Base-by-base conservation (phyloP, 2,113 vertebrate species). In the Elephantulus edwardii region DNA sequence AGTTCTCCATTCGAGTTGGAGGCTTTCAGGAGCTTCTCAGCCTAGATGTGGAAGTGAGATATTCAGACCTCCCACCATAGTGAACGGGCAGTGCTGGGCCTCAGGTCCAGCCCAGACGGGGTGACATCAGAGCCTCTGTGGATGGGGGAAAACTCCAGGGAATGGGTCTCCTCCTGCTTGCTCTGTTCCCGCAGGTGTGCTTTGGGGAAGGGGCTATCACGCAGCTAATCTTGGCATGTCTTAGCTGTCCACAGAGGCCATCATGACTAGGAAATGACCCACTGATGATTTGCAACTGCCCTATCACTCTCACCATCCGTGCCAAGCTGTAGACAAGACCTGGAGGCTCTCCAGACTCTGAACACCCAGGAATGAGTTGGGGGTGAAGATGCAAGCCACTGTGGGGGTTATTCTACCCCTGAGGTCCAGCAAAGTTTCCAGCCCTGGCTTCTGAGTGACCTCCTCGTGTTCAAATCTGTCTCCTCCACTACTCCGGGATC, bases 281-380 rank as follows among this genome's bases (percentile, higher is more conserved):
- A 33, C 58, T 33, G 58, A 28, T 58, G 56, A 26, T 10, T 26
- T 28, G 26, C 56, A 26, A 26, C 58, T 62, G 28, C 58, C 58
- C 12, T 62, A 16, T 68, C 38, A 35, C 66, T 68, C 19, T 38
- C 35, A 19, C n/a, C n/a, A 33, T 35, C 66, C 14, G n/a, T n/a
- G 19, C 64, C 20, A 17, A n/a, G 19, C 66, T 68, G 3, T 68
- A 35, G 66, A 19, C 35, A 68, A 20, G 66, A 19, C n/a, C 66
- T 68, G 19, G 35, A 20, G 8, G 17, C n/a, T 38, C 19, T 17
- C 6, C n/a, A 50, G 71, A 56, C 89, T 40, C n/a, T 2, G 17
- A 3, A n/a, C 30, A 17, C 58, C 16, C 3, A 2, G 14, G 40
- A 42, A 38, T 42, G 4, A 24, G 2, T 0, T 28, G 28, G 26